A percentile compares a stretch with the other conserved stretches of the same genome.
Evolutionary conservation across 2,888 invertebrate species (phyloP).

Genomic region (Hartigia nigra): DNA sequence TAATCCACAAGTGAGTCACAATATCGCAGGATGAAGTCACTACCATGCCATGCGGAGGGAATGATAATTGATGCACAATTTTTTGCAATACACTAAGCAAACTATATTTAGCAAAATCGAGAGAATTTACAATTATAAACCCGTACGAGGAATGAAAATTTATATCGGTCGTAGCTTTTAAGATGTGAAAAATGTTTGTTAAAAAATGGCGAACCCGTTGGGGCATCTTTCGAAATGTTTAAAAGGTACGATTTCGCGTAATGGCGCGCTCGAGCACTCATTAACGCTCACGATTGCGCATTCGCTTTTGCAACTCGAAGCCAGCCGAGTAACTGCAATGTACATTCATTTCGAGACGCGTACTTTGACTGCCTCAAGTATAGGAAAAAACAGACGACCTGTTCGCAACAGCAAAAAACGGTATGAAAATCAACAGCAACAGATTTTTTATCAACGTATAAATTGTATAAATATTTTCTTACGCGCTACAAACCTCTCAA

Average conservation of each 20-base stretch:
- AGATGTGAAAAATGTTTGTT: neutral
- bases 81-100: neutral
- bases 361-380: neutral
- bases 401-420: neutral
- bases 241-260: neutral
- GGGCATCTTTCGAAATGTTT: neutral
- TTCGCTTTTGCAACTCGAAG: neutral
- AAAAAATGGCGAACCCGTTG: neutral
- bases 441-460: neutral
- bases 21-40: neutral
- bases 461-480: neutral
- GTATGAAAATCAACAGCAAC: neutral
- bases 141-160: neutral
- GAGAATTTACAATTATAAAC: neutral
- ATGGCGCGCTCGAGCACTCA: neutral
- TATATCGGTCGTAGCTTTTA: neutral
- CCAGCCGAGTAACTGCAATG: neutral
- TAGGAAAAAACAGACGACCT: neutral
- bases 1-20: neutral
- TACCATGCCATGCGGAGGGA: neutral
- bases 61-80: neutral
- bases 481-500: neutral
- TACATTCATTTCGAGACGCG: neutral
- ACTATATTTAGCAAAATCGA: neutral
- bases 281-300: neutral